These are phyloP conservation scores for Sebastes itinus DNA, from an alignment of 2,797 vertebrate genomes.

Conservation along the genomic window DNA sequence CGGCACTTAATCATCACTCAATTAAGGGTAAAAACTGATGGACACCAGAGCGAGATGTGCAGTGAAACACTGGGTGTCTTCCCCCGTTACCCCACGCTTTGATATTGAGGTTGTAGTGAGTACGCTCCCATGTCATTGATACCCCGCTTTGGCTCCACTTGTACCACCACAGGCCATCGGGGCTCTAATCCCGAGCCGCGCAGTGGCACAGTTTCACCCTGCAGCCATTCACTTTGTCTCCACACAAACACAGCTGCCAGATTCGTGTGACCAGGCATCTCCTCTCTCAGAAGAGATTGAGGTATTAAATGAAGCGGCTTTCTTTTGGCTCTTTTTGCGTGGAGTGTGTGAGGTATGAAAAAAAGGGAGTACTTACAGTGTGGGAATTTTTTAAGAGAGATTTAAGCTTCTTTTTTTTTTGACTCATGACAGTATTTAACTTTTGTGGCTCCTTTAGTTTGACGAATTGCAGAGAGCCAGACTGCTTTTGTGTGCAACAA, in stretches of 20 bases:
- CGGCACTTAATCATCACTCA: background rate
- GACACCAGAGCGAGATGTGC: background rate
- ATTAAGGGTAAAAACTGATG: background rate
- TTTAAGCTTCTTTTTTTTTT: background rate
- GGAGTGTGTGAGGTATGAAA: slow-evolving; percentile 11
- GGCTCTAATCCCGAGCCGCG: slow-evolving; percentile 74
- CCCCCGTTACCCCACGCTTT: slow-evolving; percentile 25
- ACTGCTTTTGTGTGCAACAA: background rate
- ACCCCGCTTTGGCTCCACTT: slow-evolving; percentile 69
- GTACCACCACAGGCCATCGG: slow-evolving; percentile 68
- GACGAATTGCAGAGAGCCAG: background rate
- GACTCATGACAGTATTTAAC: background rate
- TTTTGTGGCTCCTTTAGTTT: background rate
- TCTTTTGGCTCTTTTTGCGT: slow-evolving; percentile 32
- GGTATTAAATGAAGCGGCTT: slow-evolving; percentile 66
- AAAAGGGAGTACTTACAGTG: background rate
- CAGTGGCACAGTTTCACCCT: slow-evolving; percentile 78
- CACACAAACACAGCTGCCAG: slow-evolving; percentile 74
- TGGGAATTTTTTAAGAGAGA: slow-evolving; percentile 26
- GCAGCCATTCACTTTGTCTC: slow-evolving; percentile 78
- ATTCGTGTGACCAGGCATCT: slow-evolving; percentile 73
- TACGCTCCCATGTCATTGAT: slow-evolving; percentile 76
- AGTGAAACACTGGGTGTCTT: slow-evolving; percentile 2
- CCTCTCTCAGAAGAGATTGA: slow-evolving; percentile 59
- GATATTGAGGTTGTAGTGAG: slow-evolving; percentile 49